phyloP scores from a whole-genome alignment of 1,140 invertebrate genomes.

The Spodoptera frugiperda region DNA sequence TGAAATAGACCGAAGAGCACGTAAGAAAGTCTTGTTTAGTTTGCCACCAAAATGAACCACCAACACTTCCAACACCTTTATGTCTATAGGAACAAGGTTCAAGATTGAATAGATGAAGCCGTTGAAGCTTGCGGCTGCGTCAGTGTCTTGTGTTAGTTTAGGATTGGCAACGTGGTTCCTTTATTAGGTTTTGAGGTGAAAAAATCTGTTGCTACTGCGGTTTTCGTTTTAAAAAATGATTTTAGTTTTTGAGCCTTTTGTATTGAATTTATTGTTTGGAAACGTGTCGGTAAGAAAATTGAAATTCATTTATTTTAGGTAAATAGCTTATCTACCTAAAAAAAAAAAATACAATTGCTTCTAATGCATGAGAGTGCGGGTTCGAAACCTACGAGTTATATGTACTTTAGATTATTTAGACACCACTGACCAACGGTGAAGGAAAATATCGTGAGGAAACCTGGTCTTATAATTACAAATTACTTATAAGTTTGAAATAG shows the following conservation, averaged over 20 bases:
- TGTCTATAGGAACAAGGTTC: constrained; percentile 16
- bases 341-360: too few relatives aligned
- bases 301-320: background rate
- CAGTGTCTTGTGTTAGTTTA: constrained; percentile 45
- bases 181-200: constrained; percentile 47
- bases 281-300: background rate
- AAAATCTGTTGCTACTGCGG: constrained; percentile 42
- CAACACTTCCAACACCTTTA: constrained; percentile 35
- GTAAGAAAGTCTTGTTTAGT: constrained; percentile 48
- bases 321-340: background rate
- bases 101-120: background rate
- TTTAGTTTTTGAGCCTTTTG: constrained; percentile 16
- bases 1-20: constrained; percentile 49
- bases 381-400: too few relatives aligned
- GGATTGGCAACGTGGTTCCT: constrained; percentile 41
- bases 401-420: too few relatives aligned
- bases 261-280: background rate
- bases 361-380: too few relatives aligned
- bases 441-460: too few relatives aligned
- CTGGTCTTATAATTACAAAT: too few relatives aligned
- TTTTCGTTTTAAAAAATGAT: constrained; percentile 16
- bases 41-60: constrained; percentile 32
- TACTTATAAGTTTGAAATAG: too few relatives aligned
- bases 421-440: too few relatives aligned
- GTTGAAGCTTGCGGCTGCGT: constrained; percentile 26